Evolutionary conservation across 2,113 vertebrate genomes (phyloP), one percentile per base, ranked within the genome.

Genomic region (Empidonax traillii): DNA sequence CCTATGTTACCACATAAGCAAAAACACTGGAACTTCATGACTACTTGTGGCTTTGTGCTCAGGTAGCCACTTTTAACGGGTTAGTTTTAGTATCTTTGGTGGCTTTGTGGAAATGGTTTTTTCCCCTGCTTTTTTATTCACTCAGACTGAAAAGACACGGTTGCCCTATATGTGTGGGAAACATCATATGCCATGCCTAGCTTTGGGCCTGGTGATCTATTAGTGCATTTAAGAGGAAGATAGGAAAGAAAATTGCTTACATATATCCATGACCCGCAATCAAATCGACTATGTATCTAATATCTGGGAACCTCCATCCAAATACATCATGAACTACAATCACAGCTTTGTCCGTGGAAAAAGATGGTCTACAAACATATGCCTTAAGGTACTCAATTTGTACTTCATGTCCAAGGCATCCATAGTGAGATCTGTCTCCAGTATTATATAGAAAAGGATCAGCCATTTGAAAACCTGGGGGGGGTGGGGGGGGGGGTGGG

Each of bases 301-400:
- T 99, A 71, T 99, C 99, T 85, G 99, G 98, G 47, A 99, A 97
- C 27, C 94, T 91, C 99, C 99, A 99, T 63, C 99, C 99, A 72
- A 91, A 99, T 59, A 99, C 97, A 51, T 99, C 99, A n/a, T 99
- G 99, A 78, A 98, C 97, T 51, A 99, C 98, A 73, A 99, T 97
- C 73, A 99, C 87, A 7, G 98, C 99, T 93, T 98, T 99, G 84
- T 99, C 98, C 4, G 98, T 98, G 12, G 91, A 75, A 25, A 78
- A 72, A 3, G 97, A 77, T 58, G 98, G 98, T 85, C 97, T 98
- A 30, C 98, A 98, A 27, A 99, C 39, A 44, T 99, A 99, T 23
- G 98, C 98, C 43, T 98, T 98, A 93, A 98, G 97, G 93, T 99
- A 98, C 63, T 99, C 98, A 11, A 99, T 97, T 94, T 99, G 98